Conservation (phyloP, 2,888 invertebrate species). For the Cenopis cana region DNA sequence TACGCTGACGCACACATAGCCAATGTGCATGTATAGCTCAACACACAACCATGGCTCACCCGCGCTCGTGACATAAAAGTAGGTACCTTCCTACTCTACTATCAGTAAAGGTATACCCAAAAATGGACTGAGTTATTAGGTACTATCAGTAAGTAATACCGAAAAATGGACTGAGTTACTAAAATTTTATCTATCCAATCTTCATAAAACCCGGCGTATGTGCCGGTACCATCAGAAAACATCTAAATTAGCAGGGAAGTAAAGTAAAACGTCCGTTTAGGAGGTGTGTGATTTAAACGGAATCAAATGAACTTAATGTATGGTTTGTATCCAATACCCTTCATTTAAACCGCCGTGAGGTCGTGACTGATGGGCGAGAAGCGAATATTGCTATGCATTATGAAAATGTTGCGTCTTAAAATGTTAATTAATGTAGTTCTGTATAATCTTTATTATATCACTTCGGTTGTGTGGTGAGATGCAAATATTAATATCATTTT, state of each 20-base stretch:
- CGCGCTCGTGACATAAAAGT: no score
- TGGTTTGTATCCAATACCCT: slow-evolving; percentile 26
- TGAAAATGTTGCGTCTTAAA: neutral
- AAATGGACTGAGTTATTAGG: no score
- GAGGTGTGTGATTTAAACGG: slow-evolving; percentile 24
- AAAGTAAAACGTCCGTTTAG: slow-evolving; percentile 26
- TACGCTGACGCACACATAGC: no score
- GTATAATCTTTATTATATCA: neutral
- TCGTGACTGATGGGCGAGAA: slow-evolving; percentile 10
- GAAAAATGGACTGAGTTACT: no score
- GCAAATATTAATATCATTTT: neutral
- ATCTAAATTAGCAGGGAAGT: neutral
- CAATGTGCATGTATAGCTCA: no score
- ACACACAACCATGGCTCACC: no score
- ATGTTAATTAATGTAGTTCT: neutral
- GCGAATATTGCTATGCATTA: slow-evolving; percentile 7
- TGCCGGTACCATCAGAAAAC: neutral
- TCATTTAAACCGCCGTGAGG: slow-evolving; percentile 17
- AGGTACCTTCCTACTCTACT: no score
- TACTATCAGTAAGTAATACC: no score
- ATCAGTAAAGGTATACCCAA: no score
- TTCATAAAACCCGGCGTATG: no score
- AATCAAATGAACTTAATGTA: slow-evolving; percentile 25
- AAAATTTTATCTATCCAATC: no score
- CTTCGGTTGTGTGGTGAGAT: neutral